These are phyloP conservation scores for Athene cunicularia DNA, from an alignment of 2,113 vertebrate genomes.

Conservation along the genomic window DNA sequence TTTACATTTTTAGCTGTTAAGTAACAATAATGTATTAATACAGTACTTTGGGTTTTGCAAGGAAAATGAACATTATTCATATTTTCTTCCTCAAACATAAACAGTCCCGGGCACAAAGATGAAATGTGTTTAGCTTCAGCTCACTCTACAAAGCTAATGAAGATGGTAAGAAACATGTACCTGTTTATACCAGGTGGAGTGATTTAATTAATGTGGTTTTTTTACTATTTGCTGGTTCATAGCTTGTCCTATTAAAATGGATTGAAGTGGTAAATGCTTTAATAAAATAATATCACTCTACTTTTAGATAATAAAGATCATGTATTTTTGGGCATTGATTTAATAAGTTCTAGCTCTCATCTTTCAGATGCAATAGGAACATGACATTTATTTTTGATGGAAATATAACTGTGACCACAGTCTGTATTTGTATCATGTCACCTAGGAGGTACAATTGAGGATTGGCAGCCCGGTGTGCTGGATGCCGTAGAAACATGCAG, in stretches of 20 bases:
- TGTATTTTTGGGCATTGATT: not conserved
- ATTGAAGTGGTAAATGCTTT: not conserved
- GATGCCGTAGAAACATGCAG: not conserved
- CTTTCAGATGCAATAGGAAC: not conserved
- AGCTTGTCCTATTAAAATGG: not conserved
- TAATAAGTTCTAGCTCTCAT: not conserved
- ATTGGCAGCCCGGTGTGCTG: not conserved
- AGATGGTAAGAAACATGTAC: not conserved
- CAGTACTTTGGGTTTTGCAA: not conserved
- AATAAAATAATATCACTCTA: not conserved
- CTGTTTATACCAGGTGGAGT: not conserved
- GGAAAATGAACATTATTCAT: not conserved
- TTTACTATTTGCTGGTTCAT: not conserved
- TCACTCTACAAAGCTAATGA: not conserved
- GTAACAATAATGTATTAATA: not conserved
- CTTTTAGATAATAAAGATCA: not conserved
- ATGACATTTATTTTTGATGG: conserved; percentile 2
- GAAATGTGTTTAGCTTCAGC: not conserved
- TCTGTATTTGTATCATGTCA: conserved; percentile 48
- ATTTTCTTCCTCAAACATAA: not conserved
- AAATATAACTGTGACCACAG: conserved; percentile 40
- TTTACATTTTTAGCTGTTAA: not conserved
- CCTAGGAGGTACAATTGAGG: conserved; percentile 45
- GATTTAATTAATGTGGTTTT: not conserved
- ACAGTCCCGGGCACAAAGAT: not conserved